phyloP scores from a whole-genome alignment of 2,888 invertebrate species.

The Campoplex capitator region DNA sequence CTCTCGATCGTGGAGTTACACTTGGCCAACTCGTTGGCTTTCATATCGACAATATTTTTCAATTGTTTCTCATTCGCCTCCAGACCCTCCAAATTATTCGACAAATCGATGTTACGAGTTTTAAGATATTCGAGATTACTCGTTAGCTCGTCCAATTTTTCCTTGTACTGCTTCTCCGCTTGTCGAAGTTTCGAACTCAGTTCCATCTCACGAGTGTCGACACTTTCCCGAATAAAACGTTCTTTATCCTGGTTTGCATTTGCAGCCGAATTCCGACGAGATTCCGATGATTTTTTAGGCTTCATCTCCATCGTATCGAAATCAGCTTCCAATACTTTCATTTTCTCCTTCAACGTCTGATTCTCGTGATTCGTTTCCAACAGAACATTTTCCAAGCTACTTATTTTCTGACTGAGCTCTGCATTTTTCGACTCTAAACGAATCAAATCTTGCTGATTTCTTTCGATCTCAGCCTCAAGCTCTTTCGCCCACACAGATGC shows the following conservation, averaged over 20 bases:
- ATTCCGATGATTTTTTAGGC: constrained; percentile 71
- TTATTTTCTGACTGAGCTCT: constrained; percentile 68
- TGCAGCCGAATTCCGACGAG: constrained; percentile 34
- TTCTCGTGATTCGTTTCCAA: constrained; percentile 77
- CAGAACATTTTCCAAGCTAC: constrained; percentile 73
- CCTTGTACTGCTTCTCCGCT: constrained; percentile 74
- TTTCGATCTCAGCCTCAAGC: constrained; percentile 80
- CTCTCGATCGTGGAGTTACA: constrained; percentile 82
- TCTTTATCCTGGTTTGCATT: constrained; percentile 75
- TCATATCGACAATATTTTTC: constrained; percentile 81
- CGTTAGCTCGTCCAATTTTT: constrained; percentile 74
- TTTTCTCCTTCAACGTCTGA: constrained; percentile 74
- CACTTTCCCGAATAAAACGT: constrained; percentile 70
- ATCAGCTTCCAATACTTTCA: constrained; percentile 76
- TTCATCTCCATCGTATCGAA: constrained; percentile 75
- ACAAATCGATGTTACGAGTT: constrained; percentile 76
- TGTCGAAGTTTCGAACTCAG: constrained; percentile 72
- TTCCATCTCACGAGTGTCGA: constrained; percentile 76
- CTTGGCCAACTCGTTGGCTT: constrained; percentile 80
- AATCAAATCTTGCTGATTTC: constrained; percentile 76
- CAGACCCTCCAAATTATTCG: constrained; percentile 76
- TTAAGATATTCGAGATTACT: constrained; percentile 74
- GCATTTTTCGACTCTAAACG: constrained; percentile 71
- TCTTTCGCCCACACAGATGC: constrained; percentile 76
- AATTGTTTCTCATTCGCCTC: constrained; percentile 77